Evolutionary conservation across 2,113 vertebrate species (phyloP).

Genomic region (Catharus bicknelli): DNA sequence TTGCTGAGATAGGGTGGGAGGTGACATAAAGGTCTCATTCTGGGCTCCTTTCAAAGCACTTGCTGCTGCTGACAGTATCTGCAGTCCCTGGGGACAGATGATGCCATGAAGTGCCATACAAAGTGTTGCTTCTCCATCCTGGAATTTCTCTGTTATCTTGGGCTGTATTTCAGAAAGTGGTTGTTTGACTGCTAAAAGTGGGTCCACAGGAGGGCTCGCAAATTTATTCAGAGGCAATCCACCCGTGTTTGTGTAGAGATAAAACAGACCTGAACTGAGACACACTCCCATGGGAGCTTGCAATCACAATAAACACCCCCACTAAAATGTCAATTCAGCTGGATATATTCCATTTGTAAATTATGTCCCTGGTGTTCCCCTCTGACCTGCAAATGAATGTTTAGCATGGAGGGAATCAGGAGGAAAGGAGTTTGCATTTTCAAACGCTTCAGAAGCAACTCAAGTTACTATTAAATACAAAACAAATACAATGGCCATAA

Average conservation of each 20-base stretch:
- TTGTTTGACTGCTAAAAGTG: neutral
- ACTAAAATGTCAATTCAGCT: neutral
- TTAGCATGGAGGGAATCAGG: neutral
- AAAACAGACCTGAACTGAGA: neutral
- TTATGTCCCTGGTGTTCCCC: neutral
- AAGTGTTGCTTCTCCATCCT: neutral
- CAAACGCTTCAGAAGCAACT: accelerated
- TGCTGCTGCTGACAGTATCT: neutral
- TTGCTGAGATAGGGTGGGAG: neutral
- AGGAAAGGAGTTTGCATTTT: neutral
- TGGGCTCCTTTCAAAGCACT: neutral
- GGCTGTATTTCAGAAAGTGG: neutral
- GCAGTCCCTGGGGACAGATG: neutral
- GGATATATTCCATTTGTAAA: neutral
- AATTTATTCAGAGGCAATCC: neutral
- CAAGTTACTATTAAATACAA: neutral
- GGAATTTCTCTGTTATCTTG: neutral
- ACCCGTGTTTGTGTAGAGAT: neutral
- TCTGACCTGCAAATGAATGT: neutral
- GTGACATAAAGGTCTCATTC: neutral
- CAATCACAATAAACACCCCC: neutral
- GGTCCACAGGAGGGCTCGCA: neutral
- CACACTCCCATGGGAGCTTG: neutral
- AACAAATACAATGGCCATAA: neutral
- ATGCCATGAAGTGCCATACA: neutral